phyloP scores from a whole-genome alignment of 2,113 vertebrate genomes.

The Antidorcas marsupialis region DNA sequence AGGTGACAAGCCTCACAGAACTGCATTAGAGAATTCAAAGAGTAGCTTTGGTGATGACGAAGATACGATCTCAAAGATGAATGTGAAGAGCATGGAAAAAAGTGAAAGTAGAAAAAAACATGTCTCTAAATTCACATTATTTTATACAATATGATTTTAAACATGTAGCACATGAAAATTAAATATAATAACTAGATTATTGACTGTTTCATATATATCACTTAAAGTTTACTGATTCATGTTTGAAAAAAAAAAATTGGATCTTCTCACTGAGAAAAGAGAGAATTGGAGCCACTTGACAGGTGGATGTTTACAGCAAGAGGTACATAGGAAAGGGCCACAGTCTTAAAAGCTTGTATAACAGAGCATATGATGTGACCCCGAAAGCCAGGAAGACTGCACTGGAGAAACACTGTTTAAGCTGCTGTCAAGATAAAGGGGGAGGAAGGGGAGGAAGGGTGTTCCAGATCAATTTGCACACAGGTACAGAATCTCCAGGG shows the following conservation, averaged over 20 bases:
- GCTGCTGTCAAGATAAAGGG: neutral
- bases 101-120: neutral
- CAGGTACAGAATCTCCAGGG: neutral
- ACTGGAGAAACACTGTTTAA: neutral
- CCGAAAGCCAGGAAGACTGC: neutral
- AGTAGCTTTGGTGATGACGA: neutral
- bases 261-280: neutral
- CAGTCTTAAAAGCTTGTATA: rapidly evolving
- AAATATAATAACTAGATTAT: neutral
- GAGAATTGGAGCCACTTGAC: neutral
- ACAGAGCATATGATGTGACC: neutral
- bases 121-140: neutral
- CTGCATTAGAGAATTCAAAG: neutral
- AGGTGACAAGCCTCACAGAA: neutral
- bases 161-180: neutral
- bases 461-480: neutral
- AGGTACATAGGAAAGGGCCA: neutral
- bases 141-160: neutral
- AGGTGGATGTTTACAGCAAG: neutral
- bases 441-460: neutral
- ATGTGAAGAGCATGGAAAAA: neutral
- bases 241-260: neutral
- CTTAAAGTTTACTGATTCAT: neutral
- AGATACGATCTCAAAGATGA: neutral
- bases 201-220: neutral